Percentiles rank a stretch among this genome's conserved stretches.
phyloP scores from a whole-genome alignment of 2,113 vertebrate genomes.

The Catharus fuscescens region DNA sequence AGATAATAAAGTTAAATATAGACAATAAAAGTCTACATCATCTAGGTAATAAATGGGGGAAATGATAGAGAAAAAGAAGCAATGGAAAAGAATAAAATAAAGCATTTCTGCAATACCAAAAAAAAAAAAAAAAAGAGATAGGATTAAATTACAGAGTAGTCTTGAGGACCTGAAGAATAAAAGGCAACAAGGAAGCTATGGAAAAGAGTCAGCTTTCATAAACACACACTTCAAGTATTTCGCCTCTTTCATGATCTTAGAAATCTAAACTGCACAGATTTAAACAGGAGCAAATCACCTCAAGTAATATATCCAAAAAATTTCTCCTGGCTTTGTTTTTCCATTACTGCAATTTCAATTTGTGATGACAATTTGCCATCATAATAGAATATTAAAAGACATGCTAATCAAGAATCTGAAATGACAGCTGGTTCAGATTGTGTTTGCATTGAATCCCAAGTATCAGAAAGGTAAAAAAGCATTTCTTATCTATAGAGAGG shows the following conservation, averaged over 20 bases:
- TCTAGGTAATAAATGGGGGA: background rate
- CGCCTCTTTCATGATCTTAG: background rate
- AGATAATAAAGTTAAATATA: background rate
- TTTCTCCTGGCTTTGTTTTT: background rate
- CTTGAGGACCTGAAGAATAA: background rate
- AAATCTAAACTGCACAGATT: background rate
- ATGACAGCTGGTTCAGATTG: fast-evolving
- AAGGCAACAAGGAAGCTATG: background rate
- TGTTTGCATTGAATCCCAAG: background rate
- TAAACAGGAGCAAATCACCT: background rate
- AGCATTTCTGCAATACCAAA: background rate
- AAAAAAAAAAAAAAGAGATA: background rate
- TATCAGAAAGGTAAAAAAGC: background rate
- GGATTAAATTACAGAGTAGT: background rate
- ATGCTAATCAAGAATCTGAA: background rate
- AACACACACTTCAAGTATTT: background rate
- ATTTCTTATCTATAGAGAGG: background rate
- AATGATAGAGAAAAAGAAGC: background rate
- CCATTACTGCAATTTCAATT: background rate
- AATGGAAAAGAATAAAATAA: background rate
- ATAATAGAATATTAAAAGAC: background rate
- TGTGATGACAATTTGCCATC: background rate
- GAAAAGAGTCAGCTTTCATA: background rate
- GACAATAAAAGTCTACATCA: background rate
- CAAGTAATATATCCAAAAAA: background rate